Evolutionary conservation across 2,797 vertebrate genomes (phyloP).

Genomic region (Euthynnus affinis): DNA sequence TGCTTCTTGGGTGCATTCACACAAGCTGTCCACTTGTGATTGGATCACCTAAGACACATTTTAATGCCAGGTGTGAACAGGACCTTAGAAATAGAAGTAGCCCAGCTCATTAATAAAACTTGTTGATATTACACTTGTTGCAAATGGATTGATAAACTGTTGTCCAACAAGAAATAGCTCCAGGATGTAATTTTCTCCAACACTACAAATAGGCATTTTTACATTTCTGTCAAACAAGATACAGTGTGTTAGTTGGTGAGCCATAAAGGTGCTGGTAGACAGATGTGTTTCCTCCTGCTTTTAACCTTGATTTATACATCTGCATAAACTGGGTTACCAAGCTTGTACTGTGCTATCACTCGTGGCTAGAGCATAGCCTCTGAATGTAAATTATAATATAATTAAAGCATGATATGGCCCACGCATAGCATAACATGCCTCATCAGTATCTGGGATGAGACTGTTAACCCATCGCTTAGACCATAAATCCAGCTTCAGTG

Average conservation of each 20-base stretch:
- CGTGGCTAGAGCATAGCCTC: no score
- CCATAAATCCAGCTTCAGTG: conserved; percentile 4
- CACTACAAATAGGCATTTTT: background rate
- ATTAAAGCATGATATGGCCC: background rate
- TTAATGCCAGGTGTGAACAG: no score
- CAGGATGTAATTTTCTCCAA: background rate
- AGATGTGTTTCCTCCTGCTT: background rate
- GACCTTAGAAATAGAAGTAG: no score
- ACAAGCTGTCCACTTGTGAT: no score
- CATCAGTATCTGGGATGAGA: background rate
- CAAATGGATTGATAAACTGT: background rate
- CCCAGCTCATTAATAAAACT: no score
- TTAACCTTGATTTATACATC: background rate
- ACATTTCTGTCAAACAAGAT: no score
- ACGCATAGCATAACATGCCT: background rate
- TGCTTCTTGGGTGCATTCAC: no score
- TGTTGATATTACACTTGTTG: no score
- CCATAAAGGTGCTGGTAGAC: no score
- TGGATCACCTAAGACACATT: background rate
- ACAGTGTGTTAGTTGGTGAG: background rate
- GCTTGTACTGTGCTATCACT: no score
- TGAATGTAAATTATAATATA: background rate
- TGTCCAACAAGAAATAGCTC: background rate
- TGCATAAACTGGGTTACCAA: background rate
- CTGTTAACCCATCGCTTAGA: background rate